These are phyloP conservation scores for Amblyornis subalaris DNA, from an alignment of 2,113 vertebrate genomes.

Conservation along the genomic window DNA sequence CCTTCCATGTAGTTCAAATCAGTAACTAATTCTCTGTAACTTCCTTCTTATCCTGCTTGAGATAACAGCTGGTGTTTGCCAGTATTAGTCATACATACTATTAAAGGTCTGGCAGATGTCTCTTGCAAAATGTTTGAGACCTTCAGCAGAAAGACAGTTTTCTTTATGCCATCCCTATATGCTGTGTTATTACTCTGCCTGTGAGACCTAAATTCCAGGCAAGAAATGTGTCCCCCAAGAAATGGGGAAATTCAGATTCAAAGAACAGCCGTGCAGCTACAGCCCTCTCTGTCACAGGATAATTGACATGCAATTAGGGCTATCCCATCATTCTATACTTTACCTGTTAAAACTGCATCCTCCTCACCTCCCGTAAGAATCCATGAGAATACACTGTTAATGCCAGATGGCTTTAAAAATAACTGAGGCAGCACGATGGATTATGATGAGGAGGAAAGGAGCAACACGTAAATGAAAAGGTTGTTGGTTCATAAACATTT, in stretches of 20 bases:
- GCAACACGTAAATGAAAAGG: neutral
- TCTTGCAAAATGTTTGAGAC: neutral
- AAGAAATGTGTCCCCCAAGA: neutral
- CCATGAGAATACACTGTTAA: neutral
- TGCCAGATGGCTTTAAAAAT: neutral
- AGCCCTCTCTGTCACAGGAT: neutral
- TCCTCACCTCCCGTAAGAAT: neutral
- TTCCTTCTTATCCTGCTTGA: neutral
- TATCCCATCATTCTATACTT: neutral
- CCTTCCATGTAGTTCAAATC: neutral
- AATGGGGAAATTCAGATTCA: neutral
- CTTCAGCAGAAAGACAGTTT: neutral
- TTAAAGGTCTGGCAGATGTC: neutral
- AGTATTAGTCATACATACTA: conserved; percentile 6
- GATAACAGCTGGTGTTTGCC: neutral
- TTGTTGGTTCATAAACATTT: neutral
- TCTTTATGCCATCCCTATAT: neutral
- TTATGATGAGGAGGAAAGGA: neutral
- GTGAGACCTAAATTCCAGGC: neutral
- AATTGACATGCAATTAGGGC: neutral
- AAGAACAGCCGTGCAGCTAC: neutral
- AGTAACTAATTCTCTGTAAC: neutral
- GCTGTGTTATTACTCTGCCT: neutral
- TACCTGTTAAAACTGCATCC: neutral
- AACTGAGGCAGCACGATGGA: neutral